Base-by-base conservation (phyloP, 2,113 vertebrate genomes). In the Onychorhynchus coronatus region DNA sequence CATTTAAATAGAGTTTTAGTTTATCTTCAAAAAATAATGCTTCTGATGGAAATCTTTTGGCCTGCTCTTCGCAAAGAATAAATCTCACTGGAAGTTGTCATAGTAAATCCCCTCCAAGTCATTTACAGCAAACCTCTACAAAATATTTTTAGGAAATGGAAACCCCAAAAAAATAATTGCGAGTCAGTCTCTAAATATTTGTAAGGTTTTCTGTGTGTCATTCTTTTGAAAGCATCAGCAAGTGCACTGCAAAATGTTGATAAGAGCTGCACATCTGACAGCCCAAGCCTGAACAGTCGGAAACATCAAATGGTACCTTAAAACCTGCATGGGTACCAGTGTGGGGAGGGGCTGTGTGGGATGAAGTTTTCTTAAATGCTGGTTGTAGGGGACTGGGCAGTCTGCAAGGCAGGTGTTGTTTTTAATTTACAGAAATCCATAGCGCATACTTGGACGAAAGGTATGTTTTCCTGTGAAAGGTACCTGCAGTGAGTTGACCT, bases 271-370 rank as follows among this genome's bases (percentile, higher is more conserved):
- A 46, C 14, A 30, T 31, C n/a, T 49, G 22, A 65, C n/a, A 92
- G 59, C 28, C 33, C 23, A 50, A 85, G 18, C 11, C 41, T 73
- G 13, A 73, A 16, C 12, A 56, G 44, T 25, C 22, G 41, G 46
- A 46, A 91, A 58, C 28, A 28, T 13, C 28, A 42, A 73, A 30
- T 0, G 0, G 11, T 31, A 23, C 24, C 8, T 30, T 52, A 56
- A 75, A 73, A 35, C 6, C 14, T 25, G 8, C 2, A 1, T 9
- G 49, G n/a, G 19, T 61, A 66, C 12, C 27, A 35, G 41, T 0
- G 0, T 25, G 37, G 39, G 31, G 25, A 50, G 4, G 1, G 39
- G 24, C 11, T 78, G 62, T 18, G 10, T 31, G 49, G 61, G 42
- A 53, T 66, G 27, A 10, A 46, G 28, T 58, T 86, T 86, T 55